phyloP scores from a whole-genome alignment of 2,797 vertebrate genomes.

The Oryzias sinensis region DNA sequence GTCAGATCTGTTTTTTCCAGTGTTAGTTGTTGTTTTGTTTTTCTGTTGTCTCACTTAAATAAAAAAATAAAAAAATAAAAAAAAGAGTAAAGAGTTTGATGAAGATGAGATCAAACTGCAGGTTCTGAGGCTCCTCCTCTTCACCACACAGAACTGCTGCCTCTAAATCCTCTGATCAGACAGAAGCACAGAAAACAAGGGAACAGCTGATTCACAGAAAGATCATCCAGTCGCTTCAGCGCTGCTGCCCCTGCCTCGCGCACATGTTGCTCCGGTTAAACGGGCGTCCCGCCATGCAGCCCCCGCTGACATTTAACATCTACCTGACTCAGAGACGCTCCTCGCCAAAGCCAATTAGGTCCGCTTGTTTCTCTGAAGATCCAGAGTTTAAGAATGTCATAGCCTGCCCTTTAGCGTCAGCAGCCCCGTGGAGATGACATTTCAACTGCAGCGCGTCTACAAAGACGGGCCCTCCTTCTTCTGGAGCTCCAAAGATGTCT shows the following conservation, averaged over 20 bases:
- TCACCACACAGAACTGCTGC: too few species aligned
- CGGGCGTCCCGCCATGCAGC: constrained; percentile 41
- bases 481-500: too few species aligned
- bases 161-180: too few species aligned
- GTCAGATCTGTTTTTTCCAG: too few species aligned
- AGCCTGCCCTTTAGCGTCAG: constrained; percentile 53
- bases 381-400: constrained; percentile 60
- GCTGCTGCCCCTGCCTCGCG: constrained; percentile 18
- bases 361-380: constrained; percentile 38
- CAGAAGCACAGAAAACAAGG: constrained; percentile 12
- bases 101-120: too few species aligned
- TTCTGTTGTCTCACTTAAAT: too few species aligned
- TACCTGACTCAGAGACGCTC: constrained; percentile 51
- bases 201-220: constrained; percentile 44
- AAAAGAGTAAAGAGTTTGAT: too few species aligned
- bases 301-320: constrained; percentile 72
- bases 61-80: too few species aligned
- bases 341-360: constrained; percentile 62
- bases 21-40: too few species aligned
- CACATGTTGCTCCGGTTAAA: constrained; percentile 43
- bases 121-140: too few species aligned
- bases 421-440: constrained; percentile 53
- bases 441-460: constrained; percentile 54
- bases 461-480: constrained; percentile 5
- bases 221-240: constrained; percentile 39